phyloP scores from a whole-genome alignment of 2,888 invertebrate genomes.

The Cetonia aurata region DNA sequence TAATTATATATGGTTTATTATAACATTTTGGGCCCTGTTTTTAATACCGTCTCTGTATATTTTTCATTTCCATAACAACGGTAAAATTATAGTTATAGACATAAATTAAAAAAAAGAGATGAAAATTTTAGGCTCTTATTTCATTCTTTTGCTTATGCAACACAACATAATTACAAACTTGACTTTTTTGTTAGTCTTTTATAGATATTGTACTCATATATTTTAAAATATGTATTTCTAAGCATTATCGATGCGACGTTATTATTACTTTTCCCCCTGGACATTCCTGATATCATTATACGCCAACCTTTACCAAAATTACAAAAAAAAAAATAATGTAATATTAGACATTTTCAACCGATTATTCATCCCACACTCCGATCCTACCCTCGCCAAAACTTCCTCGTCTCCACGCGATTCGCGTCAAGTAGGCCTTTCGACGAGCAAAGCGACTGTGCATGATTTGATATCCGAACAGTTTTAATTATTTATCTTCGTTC shows the following conservation, averaged over 20 bases:
- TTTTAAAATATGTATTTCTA: background rate
- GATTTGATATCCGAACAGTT: conserved; percentile 53
- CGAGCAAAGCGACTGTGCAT: conserved; percentile 45
- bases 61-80: too few relatives aligned
- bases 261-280: conserved; percentile 21
- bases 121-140: too few relatives aligned
- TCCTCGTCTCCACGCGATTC: conserved; percentile 14
- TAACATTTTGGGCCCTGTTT: too few relatives aligned
- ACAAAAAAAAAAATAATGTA: conserved; percentile 43
- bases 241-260: conserved; percentile 1
- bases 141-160: too few relatives aligned
- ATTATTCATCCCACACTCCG: conserved; percentile 22
- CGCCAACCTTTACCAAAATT: conserved; percentile 29
- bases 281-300: conserved; percentile 17
- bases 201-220: too few relatives aligned
- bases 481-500: conserved; percentile 54
- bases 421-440: conserved; percentile 39
- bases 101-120: too few relatives aligned
- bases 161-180: too few relatives aligned
- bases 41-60: too few relatives aligned
- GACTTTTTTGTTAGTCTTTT: too few relatives aligned
- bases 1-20: too few relatives aligned
- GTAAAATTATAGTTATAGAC: too few relatives aligned
- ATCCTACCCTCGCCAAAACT: conserved; percentile 15
- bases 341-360: conserved; percentile 44